Conservation (phyloP, 2,797 vertebrate genomes). For the Brachyrhaphis roseni region DNA sequence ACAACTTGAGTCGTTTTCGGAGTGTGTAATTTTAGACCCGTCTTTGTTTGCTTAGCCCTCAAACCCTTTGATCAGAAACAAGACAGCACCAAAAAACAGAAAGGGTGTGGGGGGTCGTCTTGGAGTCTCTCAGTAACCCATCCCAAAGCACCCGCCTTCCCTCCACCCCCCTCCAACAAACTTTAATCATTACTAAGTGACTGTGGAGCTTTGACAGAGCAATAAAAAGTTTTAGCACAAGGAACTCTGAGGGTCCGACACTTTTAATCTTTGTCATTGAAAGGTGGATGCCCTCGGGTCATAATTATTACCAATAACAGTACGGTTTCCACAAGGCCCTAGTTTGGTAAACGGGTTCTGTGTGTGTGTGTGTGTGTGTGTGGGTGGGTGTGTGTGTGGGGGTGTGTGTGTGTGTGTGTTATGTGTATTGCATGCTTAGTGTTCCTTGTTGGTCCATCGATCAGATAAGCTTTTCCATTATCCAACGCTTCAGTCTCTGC, state of each 20-base stretch:
- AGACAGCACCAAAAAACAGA: slow-evolving; percentile 68
- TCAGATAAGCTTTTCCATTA: slow-evolving; percentile 85
- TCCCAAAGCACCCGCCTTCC: slow-evolving; percentile 43
- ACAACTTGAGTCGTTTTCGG: slow-evolving; percentile 69
- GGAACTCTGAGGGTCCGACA: slow-evolving; percentile 57
- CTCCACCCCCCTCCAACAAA: slow-evolving; percentile 4
- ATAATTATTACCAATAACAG: slow-evolving; percentile 77
- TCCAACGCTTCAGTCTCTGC: slow-evolving; percentile 81
- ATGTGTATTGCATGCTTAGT: slow-evolving; percentile 67
- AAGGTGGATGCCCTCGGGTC: slow-evolving; percentile 69
- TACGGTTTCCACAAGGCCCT: slow-evolving; percentile 62
- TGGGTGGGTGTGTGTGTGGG: slow-evolving; percentile 49
- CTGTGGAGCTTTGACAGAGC: slow-evolving; percentile 42
- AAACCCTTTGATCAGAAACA: slow-evolving; percentile 75
- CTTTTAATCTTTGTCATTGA: slow-evolving; percentile 74
- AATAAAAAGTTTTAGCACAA: slow-evolving; percentile 62
- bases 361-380: slow-evolving; percentile 59
- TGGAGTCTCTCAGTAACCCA: slow-evolving; percentile 57
- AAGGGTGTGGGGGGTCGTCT: slow-evolving; percentile 51
- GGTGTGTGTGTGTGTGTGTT: slow-evolving; percentile 47
- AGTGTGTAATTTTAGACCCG: slow-evolving; percentile 77
- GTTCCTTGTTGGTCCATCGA: slow-evolving; percentile 81
- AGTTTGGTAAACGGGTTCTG: slow-evolving; percentile 64
- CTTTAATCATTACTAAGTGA: slow-evolving; percentile 51
- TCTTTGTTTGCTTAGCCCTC: slow-evolving; percentile 77